Base-by-base conservation (phyloP, 1,140 invertebrate genomes). In the Aplysia californica region DNA sequence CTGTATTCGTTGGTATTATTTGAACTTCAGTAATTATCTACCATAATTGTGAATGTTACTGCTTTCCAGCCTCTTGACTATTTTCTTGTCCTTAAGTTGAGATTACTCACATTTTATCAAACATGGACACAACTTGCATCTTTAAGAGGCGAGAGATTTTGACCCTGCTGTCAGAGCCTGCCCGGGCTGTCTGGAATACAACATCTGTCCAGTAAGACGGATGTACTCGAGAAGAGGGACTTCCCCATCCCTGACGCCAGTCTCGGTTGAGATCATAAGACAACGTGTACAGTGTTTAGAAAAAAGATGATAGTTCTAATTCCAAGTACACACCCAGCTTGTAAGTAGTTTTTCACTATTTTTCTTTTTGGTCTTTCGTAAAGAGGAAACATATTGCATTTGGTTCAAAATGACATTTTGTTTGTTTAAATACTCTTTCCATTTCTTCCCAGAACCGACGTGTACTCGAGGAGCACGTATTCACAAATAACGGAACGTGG, bases 381-480 rank as follows among this genome's bases (percentile, higher is more conserved):
- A 64, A 64, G 31, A 6, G 31, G 2, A 33, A 64, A 64, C 2
- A 29, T 29, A 21, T 64, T 5, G 2, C 31, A 21, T 33, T 64
- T 23, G 3, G 36, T 15, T 18, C 33, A 18, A 18, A 6, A 18
- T 4, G 26, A 31, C 18, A 18, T 66, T 33, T 10, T 33, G 10
- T 29, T 66, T 10, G 10, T 66, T 61, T 26, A 15, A 26, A 61
- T 15, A 26, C 5, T n/a, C 23, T 26, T 15, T 35, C 20, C 26
- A 21, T 65, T 65, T 65, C 1, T 35, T 65, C 33, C 15, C 38
- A 70, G 68, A 74, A 74, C 39, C 72, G 72, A 6, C 61, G 31
- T 31, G 26, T 31, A 6, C 35, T 74, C 4, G 58, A 65, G 35
- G 23, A 65, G 2, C 50, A 74, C 26, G 31, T 36, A 5, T 15